Conservation (phyloP, 2,797 vertebrate genomes). For the Cyclura pinguis region DNA sequence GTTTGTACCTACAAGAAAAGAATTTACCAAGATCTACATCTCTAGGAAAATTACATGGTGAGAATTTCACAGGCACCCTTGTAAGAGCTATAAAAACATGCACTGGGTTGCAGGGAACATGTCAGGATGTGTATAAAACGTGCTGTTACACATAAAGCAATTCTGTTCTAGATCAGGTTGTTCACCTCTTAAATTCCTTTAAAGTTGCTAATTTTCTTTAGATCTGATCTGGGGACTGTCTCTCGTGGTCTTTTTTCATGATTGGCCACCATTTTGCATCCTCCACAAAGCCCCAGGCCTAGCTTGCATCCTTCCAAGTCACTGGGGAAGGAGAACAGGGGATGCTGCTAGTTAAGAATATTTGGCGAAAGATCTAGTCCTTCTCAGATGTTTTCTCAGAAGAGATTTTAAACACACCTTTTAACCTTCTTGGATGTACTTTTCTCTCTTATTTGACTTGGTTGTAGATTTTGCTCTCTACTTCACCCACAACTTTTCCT, state of each 20-base stretch:
- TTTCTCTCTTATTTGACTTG: neutral
- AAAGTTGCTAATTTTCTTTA: too few species aligned
- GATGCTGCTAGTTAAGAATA: neutral
- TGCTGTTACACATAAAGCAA: neutral
- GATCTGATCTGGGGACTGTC: too few species aligned
- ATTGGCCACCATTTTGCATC: neutral
- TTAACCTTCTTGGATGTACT: neutral
- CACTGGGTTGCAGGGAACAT: neutral
- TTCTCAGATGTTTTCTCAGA: neutral
- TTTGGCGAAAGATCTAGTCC: neutral
- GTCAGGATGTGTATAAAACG: neutral
- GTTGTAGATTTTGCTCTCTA: neutral
- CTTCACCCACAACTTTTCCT: neutral
- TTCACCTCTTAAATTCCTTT: too few species aligned
- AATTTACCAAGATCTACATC: neutral
- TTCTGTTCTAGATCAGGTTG: neutral
- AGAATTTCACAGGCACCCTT: neutral
- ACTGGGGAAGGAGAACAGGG: neutral
- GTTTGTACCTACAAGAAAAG: too few species aligned
- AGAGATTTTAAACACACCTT: neutral
- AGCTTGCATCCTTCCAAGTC: neutral
- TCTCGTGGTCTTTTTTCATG: neutral
- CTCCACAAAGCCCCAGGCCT: neutral
- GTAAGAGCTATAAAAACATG: neutral
- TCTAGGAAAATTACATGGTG: neutral